phyloP scores from a whole-genome alignment of 2,888 invertebrate genomes.

The Acleris sparsana region DNA sequence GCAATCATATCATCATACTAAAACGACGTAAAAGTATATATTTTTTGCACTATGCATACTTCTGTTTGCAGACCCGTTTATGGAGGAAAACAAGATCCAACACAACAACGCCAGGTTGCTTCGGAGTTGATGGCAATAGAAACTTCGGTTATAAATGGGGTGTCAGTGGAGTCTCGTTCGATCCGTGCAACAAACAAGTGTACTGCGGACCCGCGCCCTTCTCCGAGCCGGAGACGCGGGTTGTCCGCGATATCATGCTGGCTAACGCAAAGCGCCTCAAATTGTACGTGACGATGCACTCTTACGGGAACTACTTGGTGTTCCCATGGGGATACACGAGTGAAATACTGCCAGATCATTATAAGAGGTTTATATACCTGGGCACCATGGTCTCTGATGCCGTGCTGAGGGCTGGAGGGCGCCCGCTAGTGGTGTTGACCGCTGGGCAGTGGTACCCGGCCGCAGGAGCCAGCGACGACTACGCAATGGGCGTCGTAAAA shows the following conservation, averaged over 20 bases:
- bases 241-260: slow-evolving; percentile 82
- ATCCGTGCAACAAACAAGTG: slow-evolving; percentile 83
- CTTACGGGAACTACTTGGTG: slow-evolving; percentile 86
- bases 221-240: slow-evolving; percentile 84
- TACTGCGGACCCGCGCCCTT: slow-evolving; percentile 84
- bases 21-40: not conserved
- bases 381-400: slow-evolving; percentile 69
- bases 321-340: slow-evolving; percentile 86
- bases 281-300: slow-evolving; percentile 87
- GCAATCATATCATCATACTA: too few species aligned
- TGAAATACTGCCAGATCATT: slow-evolving; percentile 72
- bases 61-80: slow-evolving; percentile 79
- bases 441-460: slow-evolving; percentile 84
- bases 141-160: slow-evolving; percentile 89
- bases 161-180: slow-evolving; percentile 84
- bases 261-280: slow-evolving; percentile 77
- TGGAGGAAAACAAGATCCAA: slow-evolving; percentile 86
- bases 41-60: not conserved
- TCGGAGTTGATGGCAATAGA: slow-evolving; percentile 87
- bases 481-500: slow-evolving; percentile 79
- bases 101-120: slow-evolving; percentile 61
- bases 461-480: slow-evolving; percentile 86
- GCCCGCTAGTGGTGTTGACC: slow-evolving; percentile 72
- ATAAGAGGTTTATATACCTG: slow-evolving; percentile 70
- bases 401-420: slow-evolving; percentile 70